Percentiles rank a stretch among this genome's conserved stretches.
These are phyloP conservation scores for Euplagia quadripunctaria DNA, from an alignment of 2,888 invertebrate genomes.

Conservation along the genomic window DNA sequence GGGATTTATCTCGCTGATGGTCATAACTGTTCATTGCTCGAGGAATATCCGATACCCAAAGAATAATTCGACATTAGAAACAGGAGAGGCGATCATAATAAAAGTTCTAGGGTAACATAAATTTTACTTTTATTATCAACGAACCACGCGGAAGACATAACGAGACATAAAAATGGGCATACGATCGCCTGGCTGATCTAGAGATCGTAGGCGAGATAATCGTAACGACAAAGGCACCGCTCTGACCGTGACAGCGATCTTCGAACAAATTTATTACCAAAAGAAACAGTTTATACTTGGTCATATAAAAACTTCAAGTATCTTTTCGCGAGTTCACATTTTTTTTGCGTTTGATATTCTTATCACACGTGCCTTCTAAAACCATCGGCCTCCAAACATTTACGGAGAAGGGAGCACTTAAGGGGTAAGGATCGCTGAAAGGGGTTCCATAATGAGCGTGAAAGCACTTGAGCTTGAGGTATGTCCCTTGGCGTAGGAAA, in stretches of 20 bases:
- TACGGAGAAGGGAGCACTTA: constrained; percentile 40
- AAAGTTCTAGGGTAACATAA: constrained; percentile 44
- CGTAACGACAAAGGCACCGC: constrained; percentile 55
- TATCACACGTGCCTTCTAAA: constrained; percentile 47
- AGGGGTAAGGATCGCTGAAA: constrained; percentile 35
- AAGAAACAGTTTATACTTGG: constrained; percentile 34
- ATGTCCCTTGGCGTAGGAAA: constrained; percentile 48
- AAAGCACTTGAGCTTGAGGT: constrained; percentile 55
- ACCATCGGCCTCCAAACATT: constrained; percentile 51
- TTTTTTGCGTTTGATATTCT: constrained; percentile 44
- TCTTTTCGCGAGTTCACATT: constrained; percentile 31
- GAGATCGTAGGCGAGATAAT: constrained; percentile 58
- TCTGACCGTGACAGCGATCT: constrained; percentile 59
- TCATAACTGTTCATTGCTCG: background rate
- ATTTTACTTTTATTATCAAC: constrained; percentile 52
- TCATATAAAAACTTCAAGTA: constrained; percentile 35
- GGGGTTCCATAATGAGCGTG: constrained; percentile 54
- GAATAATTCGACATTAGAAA: constrained; percentile 20
- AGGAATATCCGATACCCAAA: constrained; percentile 26
- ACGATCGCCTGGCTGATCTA: constrained; percentile 56
- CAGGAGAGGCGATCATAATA: constrained; percentile 33
- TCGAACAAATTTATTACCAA: constrained; percentile 51
- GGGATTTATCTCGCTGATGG: background rate
- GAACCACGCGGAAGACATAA: constrained; percentile 49
- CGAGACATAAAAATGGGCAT: constrained; percentile 55